A percentile compares a stretch with the other conserved stretches of the same genome.
These are phyloP conservation scores for Xerus inauris DNA, from an alignment of 2,113 vertebrate genomes.

Conservation along the genomic window DNA sequence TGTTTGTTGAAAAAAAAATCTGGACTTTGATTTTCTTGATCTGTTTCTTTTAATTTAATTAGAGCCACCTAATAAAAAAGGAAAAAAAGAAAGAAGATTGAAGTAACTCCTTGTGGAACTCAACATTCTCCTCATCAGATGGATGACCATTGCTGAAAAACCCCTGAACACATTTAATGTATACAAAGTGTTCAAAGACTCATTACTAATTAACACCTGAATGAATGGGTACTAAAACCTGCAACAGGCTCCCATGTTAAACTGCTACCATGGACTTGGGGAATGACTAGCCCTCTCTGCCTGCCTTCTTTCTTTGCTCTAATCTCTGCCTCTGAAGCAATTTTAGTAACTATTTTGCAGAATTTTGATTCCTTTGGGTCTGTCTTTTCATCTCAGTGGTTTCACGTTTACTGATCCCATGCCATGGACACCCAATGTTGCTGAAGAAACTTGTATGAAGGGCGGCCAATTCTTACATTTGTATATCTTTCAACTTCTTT, in stretches of 20 bases:
- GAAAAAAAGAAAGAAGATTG: background rate
- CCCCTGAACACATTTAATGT: background rate
- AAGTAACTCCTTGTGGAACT: background rate
- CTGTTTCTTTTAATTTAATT: background rate
- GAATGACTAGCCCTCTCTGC: background rate
- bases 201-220: background rate
- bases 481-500: background rate
- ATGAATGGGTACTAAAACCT: background rate
- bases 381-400: background rate
- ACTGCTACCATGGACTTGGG: background rate
- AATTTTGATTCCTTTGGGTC: background rate
- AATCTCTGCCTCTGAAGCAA: background rate
- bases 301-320: background rate
- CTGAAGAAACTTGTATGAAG: background rate
- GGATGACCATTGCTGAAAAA: background rate
- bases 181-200: background rate
- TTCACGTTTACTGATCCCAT: background rate
- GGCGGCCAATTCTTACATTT: background rate
- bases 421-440: accelerated
- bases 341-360: background rate
- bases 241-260: background rate
- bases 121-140: background rate
- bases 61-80: background rate
- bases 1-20: background rate
- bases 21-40: background rate